A percentile compares a stretch with the other conserved stretches of the same genome.
phyloP scores from a whole-genome alignment of 2,113 vertebrate genomes.

The Eubucco bourcierii region DNA sequence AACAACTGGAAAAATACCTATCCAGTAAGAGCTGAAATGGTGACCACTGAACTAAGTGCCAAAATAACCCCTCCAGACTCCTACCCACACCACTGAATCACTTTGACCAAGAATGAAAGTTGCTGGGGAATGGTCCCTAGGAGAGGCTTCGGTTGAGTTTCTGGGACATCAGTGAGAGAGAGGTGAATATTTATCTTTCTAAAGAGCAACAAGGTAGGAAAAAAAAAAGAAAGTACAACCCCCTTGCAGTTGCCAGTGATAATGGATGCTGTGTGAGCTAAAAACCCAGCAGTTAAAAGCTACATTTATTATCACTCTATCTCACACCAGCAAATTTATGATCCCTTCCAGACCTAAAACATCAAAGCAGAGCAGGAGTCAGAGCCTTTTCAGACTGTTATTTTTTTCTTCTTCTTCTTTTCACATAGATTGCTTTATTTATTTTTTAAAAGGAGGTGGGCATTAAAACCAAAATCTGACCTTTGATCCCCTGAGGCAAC shows the following conservation, averaged over 20 bases:
- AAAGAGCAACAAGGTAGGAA: neutral
- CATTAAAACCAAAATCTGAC: conserved; percentile 55
- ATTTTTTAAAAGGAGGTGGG: conserved; percentile 58
- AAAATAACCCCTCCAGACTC: neutral
- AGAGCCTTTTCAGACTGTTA: conserved; percentile 44
- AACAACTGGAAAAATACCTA: neutral
- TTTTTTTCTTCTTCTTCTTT: conserved; percentile 12
- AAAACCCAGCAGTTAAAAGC: conserved; percentile 56
- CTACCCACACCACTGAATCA: neutral
- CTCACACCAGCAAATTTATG: conserved; percentile 73
- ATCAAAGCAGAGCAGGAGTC: conserved; percentile 70
- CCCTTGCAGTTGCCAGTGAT: conserved; percentile 69
- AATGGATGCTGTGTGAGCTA: conserved; percentile 67
- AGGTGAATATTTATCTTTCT: conserved; percentile 35
- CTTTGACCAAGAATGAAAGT: neutral
- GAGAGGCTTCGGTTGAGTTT: neutral
- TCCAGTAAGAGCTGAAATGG: neutral
- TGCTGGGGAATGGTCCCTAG: neutral
- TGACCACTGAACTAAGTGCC: neutral
- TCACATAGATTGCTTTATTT: conserved; percentile 61
- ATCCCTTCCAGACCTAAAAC: conserved; percentile 60
- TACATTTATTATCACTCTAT: conserved; percentile 65
- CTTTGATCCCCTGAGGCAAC: conserved; percentile 66
- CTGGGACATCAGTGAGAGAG: neutral
- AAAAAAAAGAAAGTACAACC: conserved; percentile 31